Conservation (phyloP, 2,113 vertebrate genomes). For the Crotalus viridis region DNA sequence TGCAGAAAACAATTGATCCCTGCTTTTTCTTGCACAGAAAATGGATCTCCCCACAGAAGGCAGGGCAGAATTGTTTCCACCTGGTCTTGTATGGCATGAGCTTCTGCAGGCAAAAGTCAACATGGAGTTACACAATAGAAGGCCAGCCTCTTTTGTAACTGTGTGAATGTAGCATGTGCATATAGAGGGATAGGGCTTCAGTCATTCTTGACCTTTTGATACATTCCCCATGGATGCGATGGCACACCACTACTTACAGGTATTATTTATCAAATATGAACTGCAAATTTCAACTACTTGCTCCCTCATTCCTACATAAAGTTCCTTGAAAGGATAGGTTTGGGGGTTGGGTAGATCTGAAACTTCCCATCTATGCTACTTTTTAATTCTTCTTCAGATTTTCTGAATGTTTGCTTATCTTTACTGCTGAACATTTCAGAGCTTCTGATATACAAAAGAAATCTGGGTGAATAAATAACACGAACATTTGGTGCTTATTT, state of each 20-base stretch:
- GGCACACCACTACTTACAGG: not conserved
- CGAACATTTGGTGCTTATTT: not conserved
- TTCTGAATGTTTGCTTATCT: not conserved
- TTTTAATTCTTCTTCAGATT: not conserved
- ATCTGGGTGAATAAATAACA: not conserved
- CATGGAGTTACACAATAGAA: not conserved
- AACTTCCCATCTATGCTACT: not conserved
- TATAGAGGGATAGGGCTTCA: not conserved
- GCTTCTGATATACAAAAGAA: not conserved
- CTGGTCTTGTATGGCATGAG: not conserved
- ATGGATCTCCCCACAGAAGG: not conserved
- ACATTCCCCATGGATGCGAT: not conserved
- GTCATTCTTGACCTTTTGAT: not conserved
- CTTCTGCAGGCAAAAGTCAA: not conserved
- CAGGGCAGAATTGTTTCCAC: not conserved
- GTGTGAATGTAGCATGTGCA: not conserved
- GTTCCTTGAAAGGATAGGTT: not conserved
- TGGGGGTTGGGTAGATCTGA: not conserved
- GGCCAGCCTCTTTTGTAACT: not conserved
- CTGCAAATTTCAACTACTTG: not conserved
- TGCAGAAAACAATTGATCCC: not conserved
- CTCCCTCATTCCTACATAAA: not conserved
- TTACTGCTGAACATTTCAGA: not conserved
- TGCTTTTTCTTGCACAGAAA: not conserved
- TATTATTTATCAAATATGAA: not conserved